Base-by-base conservation (phyloP, 2,888 invertebrate species). In the Lordiphosa andalusiaca region DNA sequence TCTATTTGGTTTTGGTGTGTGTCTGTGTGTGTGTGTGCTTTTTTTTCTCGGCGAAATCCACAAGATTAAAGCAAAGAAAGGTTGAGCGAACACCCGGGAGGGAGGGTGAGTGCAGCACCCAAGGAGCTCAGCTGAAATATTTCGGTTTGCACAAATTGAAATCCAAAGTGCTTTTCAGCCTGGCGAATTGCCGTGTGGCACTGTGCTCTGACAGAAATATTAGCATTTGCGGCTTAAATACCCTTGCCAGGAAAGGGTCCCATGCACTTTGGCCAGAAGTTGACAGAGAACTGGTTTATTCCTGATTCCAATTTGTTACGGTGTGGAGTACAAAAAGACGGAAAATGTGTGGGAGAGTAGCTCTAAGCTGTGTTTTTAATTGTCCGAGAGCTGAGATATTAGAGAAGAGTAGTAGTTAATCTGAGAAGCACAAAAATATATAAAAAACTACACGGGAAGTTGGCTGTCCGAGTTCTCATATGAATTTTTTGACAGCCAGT, bases 111-210 rank as follows among this genome's bases (percentile, higher is more conserved):
- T 21, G 40, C 37, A 10, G 13, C 16, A 39, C 23, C 30, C 13
- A 64, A 55, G 60, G 60, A 85, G 85, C 80, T 71, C 80, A 81
- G 80, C 86, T 81, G 86, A 85, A 81, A 85, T 81, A 81, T 84
- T 84, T 86, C 80, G 83, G 57, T 83, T 72, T 78, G 67, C 67
- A 75, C 86, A 82, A 82, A 82, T 82, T 82, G 81, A 82, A 82
- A 82, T 84, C 81, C 86, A 74, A 81, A 81, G 86, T 78, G 84
- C 84, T 85, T 73, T 85, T 66, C 77, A 64, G 84, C 67, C 82
- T 66, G 50, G 50, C 63, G 56, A 52, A 60, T 65, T 61, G 63
- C 69, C 54, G 62, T 42, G 39, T 40, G 40, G 44, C 58, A 60
- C 39, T 63, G 50, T 50, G 57, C 59, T 69, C 75, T 85, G 86